Evolutionary conservation across 2,113 vertebrate species (phyloP), one percentile per base, ranked within the genome.

Genomic region (Carassius gibelio): DNA sequence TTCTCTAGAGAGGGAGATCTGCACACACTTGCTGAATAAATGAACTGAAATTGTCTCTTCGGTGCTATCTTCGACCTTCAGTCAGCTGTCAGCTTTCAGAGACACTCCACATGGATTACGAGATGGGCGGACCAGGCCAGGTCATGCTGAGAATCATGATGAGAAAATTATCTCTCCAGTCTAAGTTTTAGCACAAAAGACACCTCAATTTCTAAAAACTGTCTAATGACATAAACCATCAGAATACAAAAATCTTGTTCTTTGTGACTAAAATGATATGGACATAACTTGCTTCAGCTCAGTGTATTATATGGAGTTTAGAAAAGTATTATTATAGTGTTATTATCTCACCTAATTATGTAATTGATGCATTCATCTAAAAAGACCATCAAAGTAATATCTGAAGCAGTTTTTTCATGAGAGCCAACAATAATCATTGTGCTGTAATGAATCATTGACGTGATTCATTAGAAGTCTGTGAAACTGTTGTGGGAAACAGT

Each of bases 61-160:
- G 64, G 21, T 80, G 38, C n/a, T 14, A 48, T 80, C 34, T 48
- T 80, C 14, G 1, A n/a, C 34, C 19, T 79, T 62, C 11, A 57
- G 55, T 79, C 76, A 79, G 76, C 76, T 79, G 76, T 79, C 76
- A 61, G 76, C 76, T 79, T 79, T 79, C 30, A 78, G 55, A 79
- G 57, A 80, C 59, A 42, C n/a, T 26, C 78, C 78, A 80, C 14
- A 26, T 19, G 59, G 78, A 38, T 23, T 48, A 61, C 64, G 78
- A 62, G n/a, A 34, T 42, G 78, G 3, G 7, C 3, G 36, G 59
- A 64, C 15, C 42, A 23, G 71, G 71, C 45, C n/a, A n/a, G 19
- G 38, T 45, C 10, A 21, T 38, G 38, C 38, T 0, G 21, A 74
- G 21, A 48, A 74, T 74, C 21, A 74, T 13, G 21, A n/a, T 2